Percentiles rank a stretch among this genome's conserved stretches.
phyloP scores from a whole-genome alignment of 1,140 invertebrate species.

The Cylas formicarius region DNA sequence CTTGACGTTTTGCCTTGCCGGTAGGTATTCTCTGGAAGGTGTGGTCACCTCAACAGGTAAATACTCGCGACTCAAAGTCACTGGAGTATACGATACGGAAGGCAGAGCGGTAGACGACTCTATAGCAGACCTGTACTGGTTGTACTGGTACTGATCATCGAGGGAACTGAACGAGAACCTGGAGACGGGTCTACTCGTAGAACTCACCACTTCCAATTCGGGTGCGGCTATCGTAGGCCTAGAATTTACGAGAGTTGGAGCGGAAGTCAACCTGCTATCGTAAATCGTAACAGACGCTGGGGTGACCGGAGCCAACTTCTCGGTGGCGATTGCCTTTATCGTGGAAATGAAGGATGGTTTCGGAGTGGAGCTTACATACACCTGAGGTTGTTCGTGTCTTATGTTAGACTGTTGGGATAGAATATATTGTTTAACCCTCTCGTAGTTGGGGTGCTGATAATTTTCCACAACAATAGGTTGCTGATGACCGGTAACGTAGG shows the following conservation, averaged over 20 bases:
- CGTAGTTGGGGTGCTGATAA: constrained; percentile 19
- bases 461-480: constrained; percentile 9
- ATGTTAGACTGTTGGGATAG: constrained; percentile 15
- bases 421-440: constrained; percentile 11
- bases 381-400: background rate
- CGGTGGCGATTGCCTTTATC: constrained; percentile 20
- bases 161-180: constrained; percentile 26
- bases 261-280: constrained; percentile 26
- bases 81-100: constrained; percentile 10
- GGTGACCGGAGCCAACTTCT: constrained; percentile 15
- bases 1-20: constrained; percentile 12
- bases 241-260: constrained; percentile 8
- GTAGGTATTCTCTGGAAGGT: constrained; percentile 19
- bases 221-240: constrained; percentile 5
- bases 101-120: constrained; percentile 14
- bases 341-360: constrained; percentile 31
- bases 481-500: constrained; percentile 44
- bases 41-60: constrained; percentile 17
- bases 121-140: background rate
- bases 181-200: constrained; percentile 23
- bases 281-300: constrained; percentile 20
- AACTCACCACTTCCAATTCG: constrained; percentile 4
- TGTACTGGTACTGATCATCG: constrained; percentile 22
- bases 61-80: constrained; percentile 20
- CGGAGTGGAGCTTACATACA: constrained; percentile 27